Conservation (phyloP, 2,888 invertebrate genomes). For the Rapana venosa region DNA sequence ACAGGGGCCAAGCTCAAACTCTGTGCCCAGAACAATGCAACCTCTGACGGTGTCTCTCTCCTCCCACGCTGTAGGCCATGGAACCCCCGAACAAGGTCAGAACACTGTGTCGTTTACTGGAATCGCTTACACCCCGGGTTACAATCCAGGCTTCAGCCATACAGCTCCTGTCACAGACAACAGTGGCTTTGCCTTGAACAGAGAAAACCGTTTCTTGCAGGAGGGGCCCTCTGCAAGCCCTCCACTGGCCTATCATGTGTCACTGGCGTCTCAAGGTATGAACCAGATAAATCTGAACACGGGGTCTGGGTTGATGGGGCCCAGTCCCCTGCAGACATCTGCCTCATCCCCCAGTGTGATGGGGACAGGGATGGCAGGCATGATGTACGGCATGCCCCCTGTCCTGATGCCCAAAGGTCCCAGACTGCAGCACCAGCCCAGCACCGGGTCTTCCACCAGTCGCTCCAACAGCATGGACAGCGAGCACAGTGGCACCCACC, state of each 20-base stretch:
- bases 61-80: slow-evolving; percentile 19
- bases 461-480: slow-evolving; percentile 52
- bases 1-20: slow-evolving; percentile 22
- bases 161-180: background rate
- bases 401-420: slow-evolving; percentile 18
- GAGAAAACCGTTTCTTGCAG: background rate
- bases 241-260: slow-evolving; percentile 21
- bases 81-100: background rate
- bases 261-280: slow-evolving; percentile 13
- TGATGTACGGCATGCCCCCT: background rate
- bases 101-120: slow-evolving; percentile 20
- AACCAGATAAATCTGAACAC: slow-evolving; percentile 16
- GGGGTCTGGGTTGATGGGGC: slow-evolving; percentile 7
- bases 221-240: background rate
- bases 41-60: slow-evolving; percentile 37
- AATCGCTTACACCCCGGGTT: slow-evolving; percentile 5
- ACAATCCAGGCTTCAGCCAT: slow-evolving; percentile 21
- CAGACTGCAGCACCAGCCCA: slow-evolving; percentile 42
- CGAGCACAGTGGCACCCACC: slow-evolving; percentile 42
- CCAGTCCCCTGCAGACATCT: background rate
- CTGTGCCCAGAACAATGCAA: slow-evolving; percentile 23
- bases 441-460: slow-evolving; percentile 44
- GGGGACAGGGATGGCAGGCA: slow-evolving; percentile 4
- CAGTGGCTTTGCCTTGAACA: slow-evolving; percentile 3
- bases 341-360: background rate